Base-by-base conservation (phyloP, 1,140 invertebrate genomes). In the Meloidogyne hapla region DNA sequence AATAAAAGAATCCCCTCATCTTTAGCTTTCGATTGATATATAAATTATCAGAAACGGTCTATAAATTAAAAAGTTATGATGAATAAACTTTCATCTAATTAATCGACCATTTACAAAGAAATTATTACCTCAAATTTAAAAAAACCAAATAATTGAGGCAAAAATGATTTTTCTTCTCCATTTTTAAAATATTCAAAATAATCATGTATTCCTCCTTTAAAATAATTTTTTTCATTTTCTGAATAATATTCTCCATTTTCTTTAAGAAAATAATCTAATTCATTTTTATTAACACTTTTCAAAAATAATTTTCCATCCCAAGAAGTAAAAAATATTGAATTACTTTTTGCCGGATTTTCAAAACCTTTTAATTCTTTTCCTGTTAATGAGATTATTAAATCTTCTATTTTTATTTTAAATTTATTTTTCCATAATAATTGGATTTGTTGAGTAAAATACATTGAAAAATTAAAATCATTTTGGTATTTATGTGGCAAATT, bases 131-230 rank as follows among this genome's bases (percentile, higher is more conserved):
- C n/a, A 56, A 56, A 56, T 56, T 56, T 56, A 56, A 56, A 56
- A 56, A 56, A 56, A 56, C 18, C 48, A 56, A 56, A 56, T n/a
- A 56, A 56, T 56, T 56, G 48, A n/a, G 48, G 48, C n/a, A 56
- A 56, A n/a, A 56, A 56, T 56, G 48, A 56, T n/a, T 56, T 56
- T 56, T 56, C 42, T 18, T 45, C 8, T 56, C n/a, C n/a, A 56
- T 56, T 56, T 56, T 56, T n/a, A 56, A 56, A n/a, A 56, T 56
- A 56, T n/a, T 56, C 6, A 56, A 56, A 56, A 56, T 56, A 56
- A 56, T 56, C n/a, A 56, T n/a, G 18, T 56, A 56, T 56, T 56
- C 48, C 48, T n/a, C 48, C 48, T n/a, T 56, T 56, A 56, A n/a
- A 56, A 48, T 3, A 48, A 18, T 18, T 18, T n/a, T n/a, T 42